Evolutionary conservation across 2,888 invertebrate genomes (phyloP).

Genomic region (Lamproptera curius): DNA sequence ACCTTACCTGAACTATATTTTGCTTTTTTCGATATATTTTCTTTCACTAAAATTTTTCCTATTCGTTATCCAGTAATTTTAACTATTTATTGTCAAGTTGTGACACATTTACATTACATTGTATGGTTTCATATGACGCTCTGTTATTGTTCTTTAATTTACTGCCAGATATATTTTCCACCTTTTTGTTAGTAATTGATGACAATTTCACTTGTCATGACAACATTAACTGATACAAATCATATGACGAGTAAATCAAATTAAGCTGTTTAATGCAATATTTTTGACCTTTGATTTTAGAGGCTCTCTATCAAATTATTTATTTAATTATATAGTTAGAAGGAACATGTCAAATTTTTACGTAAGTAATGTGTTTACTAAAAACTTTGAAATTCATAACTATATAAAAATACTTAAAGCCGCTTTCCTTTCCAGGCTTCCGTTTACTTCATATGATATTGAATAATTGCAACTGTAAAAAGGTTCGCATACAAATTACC

Average conservation of each 20-base stretch:
- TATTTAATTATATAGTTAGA: background rate
- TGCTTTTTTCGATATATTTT: no score
- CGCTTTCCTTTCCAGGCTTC: slow-evolving; percentile 9
- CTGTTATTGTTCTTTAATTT: slow-evolving; percentile 4
- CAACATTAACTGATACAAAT: background rate
- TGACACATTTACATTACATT: slow-evolving; percentile 8
- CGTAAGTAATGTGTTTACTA: slow-evolving; percentile 6
- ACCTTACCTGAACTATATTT: no score
- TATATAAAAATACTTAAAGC: background rate
- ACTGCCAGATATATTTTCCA: slow-evolving; percentile 9
- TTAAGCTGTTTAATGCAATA: background rate
- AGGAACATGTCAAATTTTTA: slow-evolving; percentile 5
- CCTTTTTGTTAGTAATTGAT: no score
- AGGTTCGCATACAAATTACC: slow-evolving; percentile 49
- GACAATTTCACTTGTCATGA: background rate
- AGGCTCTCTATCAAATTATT: background rate
- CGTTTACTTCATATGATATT: slow-evolving; percentile 45
- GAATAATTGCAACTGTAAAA: slow-evolving; percentile 34
- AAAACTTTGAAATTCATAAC: no score
- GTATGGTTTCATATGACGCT: slow-evolving; percentile 6
- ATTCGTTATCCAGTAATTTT: background rate
- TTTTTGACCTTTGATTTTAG: background rate
- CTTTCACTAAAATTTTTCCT: background rate
- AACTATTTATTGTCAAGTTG: background rate
- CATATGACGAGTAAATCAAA: background rate